phyloP scores from a whole-genome alignment of 2,113 vertebrate genomes.

The Oostethus manadensis region DNA sequence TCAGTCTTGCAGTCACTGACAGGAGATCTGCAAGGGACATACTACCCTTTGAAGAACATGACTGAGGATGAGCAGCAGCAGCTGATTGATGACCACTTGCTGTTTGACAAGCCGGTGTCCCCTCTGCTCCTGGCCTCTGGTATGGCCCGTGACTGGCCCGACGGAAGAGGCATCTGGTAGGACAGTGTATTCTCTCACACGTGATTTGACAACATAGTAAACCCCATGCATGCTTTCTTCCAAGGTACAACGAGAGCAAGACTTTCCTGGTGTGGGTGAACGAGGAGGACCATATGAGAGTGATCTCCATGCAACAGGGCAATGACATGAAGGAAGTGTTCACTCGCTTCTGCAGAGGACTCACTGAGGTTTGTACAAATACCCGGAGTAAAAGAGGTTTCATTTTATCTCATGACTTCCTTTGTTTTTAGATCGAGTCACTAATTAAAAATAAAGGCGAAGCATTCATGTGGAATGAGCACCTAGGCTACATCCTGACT shows the following conservation, averaged over 20 bases:
- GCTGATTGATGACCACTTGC: constrained; percentile 7
- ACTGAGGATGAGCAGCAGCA: constrained; percentile 4
- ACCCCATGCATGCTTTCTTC: background rate
- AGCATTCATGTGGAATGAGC: constrained; percentile 7
- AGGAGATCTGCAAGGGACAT: constrained; percentile 5
- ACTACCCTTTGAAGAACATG: constrained; percentile 6
- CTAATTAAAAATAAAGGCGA: constrained; percentile 4
- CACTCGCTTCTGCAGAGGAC: constrained; percentile 3
- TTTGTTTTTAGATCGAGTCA: constrained; percentile 1
- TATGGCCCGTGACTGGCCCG: constrained; percentile 8
- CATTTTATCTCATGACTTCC: background rate
- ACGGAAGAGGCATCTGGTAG: constrained; percentile 2
- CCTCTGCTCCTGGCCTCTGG: constrained; percentile 3
- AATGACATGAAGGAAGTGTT: constrained; percentile 4
- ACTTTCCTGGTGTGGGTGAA: constrained; percentile 6
- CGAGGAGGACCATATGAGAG: constrained; percentile 5
- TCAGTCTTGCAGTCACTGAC: background rate
- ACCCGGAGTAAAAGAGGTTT: background rate
- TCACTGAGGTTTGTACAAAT: background rate
- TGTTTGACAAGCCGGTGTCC: constrained; percentile 8
- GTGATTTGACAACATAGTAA: background rate
- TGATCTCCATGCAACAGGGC: constrained; percentile 6
- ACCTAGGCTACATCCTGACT: constrained; percentile 5
- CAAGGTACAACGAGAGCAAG: constrained; percentile 1
- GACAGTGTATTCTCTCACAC: background rate